A percentile compares a stretch with the other conserved stretches of the same genome.
Evolutionary conservation across 2,888 invertebrate genomes (phyloP).

Genomic region (Stenchaetothrips biformis): DNA sequence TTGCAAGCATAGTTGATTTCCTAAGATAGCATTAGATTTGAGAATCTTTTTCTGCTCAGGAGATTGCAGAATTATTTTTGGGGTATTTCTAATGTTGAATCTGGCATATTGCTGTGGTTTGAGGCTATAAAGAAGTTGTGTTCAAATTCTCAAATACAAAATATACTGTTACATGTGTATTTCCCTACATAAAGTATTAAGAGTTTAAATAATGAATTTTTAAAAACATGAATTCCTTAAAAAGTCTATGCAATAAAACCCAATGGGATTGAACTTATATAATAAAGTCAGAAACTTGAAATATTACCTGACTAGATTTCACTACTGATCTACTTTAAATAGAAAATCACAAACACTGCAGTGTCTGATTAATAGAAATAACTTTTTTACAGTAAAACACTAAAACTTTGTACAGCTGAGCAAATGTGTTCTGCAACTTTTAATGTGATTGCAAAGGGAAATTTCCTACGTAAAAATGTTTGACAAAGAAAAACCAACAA

Average conservation of each 20-base stretch:
- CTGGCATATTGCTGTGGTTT: background rate
- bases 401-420: background rate
- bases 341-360: background rate
- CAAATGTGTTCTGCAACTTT: constrained; percentile 6
- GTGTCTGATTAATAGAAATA: background rate
- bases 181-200: background rate
- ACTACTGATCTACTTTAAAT: background rate
- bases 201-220: background rate
- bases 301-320: background rate
- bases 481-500: too few relatives aligned
- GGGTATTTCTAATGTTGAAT: too few relatives aligned
- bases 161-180: background rate
- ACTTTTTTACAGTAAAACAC: background rate
- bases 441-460: background rate
- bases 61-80: too few relatives aligned
- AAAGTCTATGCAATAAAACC: background rate
- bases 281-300: background rate
- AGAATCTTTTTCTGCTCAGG: too few relatives aligned
- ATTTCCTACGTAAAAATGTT: background rate
- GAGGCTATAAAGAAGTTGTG: background rate
- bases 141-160: background rate
- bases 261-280: background rate
- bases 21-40: too few relatives aligned
- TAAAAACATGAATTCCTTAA: background rate
- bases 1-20: too few relatives aligned